Evolutionary conservation across 2,113 vertebrate species (phyloP).

Genomic region (Phycodurus eques): DNA sequence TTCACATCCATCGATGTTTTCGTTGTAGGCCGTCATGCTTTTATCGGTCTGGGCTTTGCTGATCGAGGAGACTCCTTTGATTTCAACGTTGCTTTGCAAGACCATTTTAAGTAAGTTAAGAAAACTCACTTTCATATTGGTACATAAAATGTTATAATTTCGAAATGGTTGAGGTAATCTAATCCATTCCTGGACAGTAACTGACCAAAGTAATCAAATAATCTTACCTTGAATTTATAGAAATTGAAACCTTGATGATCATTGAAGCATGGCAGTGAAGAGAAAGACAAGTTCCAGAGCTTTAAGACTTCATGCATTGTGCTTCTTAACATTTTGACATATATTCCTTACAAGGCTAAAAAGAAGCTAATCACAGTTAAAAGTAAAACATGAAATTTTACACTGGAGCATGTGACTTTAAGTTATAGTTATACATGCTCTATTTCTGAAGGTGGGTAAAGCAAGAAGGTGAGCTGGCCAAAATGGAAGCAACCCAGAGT

Average conservation of each 20-base stretch:
- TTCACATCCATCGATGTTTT: not conserved
- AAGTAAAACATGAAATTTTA: too few relatives aligned
- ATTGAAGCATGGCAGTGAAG: too few relatives aligned
- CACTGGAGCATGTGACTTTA: not conserved
- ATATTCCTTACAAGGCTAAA: too few relatives aligned
- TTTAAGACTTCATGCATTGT: too few relatives aligned
- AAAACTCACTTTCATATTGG: not conserved
- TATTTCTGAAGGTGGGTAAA: constrained; percentile 85
- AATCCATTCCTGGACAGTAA: too few relatives aligned
- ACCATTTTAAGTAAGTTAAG: constrained; percentile 93
- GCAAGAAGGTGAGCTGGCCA: constrained; percentile 88
- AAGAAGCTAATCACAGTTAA: too few relatives aligned
- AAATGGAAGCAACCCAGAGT: constrained; percentile 73
- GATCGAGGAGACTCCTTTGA: constrained; percentile 96
- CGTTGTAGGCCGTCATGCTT: constrained; percentile 85
- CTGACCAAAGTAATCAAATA: too few relatives aligned
- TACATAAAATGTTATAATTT: not conserved
- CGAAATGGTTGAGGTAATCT: too few relatives aligned
- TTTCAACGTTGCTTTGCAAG: constrained; percentile 95
- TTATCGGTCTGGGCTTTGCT: constrained; percentile 90
- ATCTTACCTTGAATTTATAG: too few relatives aligned
- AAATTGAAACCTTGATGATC: too few relatives aligned
- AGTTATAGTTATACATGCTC: not conserved
- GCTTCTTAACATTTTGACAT: too few relatives aligned
- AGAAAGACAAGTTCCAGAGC: too few relatives aligned